A percentile compares a stretch with the other conserved stretches of the same genome.
Evolutionary conservation across 2,888 invertebrate genomes (phyloP).

Genomic region (Coenonympha glycerion): DNA sequence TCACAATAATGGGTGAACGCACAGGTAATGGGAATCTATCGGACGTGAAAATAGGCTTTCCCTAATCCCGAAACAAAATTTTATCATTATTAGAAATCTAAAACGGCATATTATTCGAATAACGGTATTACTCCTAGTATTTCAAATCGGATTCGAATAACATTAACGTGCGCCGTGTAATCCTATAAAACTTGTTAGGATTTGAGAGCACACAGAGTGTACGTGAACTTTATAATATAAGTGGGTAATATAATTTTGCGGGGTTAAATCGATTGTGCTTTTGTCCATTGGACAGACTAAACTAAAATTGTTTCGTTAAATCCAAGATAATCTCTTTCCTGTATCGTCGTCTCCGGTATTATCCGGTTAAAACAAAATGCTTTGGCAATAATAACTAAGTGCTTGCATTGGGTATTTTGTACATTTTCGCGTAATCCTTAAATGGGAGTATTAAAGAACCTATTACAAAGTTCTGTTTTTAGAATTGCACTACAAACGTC

Average conservation of each 20-base stretch:
- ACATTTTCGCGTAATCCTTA: constrained; percentile 33
- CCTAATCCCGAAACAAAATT: constrained; percentile 32
- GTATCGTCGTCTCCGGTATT: constrained; percentile 46
- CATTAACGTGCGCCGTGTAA: constrained; percentile 50
- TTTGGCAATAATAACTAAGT: constrained; percentile 58
- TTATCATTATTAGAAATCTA: constrained; percentile 36
- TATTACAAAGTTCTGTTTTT: constrained; percentile 5
- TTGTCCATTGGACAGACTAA: constrained; percentile 51
- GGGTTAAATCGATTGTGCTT: constrained; percentile 52
- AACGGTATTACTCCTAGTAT: constrained; percentile 35
- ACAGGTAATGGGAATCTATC: constrained; percentile 27
- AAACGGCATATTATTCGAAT: constrained; percentile 34
- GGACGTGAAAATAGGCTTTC: constrained; percentile 28
- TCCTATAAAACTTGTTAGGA: constrained; percentile 50
- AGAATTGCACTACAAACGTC: not conserved
- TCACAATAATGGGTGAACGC: constrained; percentile 22
- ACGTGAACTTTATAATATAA: constrained; percentile 32
- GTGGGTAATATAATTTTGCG: constrained; percentile 36
- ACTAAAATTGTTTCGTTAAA: constrained; percentile 54
- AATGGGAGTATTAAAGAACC: constrained; percentile 19
- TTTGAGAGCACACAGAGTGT: constrained; percentile 35
- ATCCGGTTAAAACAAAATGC: constrained; percentile 63
- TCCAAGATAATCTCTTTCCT: constrained; percentile 59
- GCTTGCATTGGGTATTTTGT: constrained; percentile 44
- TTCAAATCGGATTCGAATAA: constrained; percentile 50